Evolutionary conservation across 1,140 invertebrate species (phyloP), one percentile per base, ranked within the genome.

Genomic region (Geopemphigus sp.): DNA sequence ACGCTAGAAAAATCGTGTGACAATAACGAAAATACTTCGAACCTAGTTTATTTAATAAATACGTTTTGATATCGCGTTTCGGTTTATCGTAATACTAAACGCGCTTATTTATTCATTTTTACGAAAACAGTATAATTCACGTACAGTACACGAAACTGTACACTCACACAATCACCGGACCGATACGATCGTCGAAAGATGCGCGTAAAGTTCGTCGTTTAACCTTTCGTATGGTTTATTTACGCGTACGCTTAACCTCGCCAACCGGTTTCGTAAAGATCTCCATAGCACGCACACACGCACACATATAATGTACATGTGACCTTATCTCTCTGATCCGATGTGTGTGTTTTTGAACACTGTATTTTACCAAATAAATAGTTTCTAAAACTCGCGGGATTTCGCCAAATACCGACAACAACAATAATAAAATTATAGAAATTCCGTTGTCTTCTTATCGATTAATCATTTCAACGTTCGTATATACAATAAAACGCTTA

Each of bases 261-360:
- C 14, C 70, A 22, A 56, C 50, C 70, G 50, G 70, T 73, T 73
- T 73, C 24, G 5, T 29, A 15, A n/a, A n/a, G 47, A 72, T 70
- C 15, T 47, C n/a, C 15, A 63, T 17, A 39, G 32, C 32, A 8
- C 32, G 32, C 8, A 39, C 3, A 39, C 8, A 39, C 32, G n/a
- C n/a, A n/a, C n/a, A n/a, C n/a, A n/a, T n/a, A n/a, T 45, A 56
- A 56, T n/a, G n/a, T n/a, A n/a, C 19, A n/a, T 56, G 10, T 24
- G 56, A 12, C n/a, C 56, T 57, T 68, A 39, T 66, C 32, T 22
- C 63, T 47, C 4, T 15, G 0, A 29, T 24, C 45, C 10, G 47
- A 3, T 53, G 15, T 19, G 10, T 19, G 10, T n/a, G 22, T 72
- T 17, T 22, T 15, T 15, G 10, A 17, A 53, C 14, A 12, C 17